phyloP scores from a whole-genome alignment of 2,797 vertebrate genomes.

The Crenichthys baileyi region DNA sequence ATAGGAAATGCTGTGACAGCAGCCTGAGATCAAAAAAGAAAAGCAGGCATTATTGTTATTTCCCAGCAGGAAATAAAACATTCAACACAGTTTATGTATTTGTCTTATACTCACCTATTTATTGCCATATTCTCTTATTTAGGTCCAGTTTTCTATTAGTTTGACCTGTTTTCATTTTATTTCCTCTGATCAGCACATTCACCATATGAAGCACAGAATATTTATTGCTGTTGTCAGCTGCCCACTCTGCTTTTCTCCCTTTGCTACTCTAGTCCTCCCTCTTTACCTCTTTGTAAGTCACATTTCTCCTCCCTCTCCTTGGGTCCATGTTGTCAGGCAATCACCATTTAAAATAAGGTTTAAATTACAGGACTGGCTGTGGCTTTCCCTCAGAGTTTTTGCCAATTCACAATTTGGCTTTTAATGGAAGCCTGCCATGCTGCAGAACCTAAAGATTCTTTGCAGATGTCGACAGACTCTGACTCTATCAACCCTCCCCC shows the following conservation, averaged over 20 bases:
- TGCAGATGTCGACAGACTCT: constrained; percentile 95
- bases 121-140: constrained; percentile 1
- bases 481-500: constrained; percentile 76
- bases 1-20: not conserved
- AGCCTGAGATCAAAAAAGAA: not conserved
- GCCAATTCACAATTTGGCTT: constrained; percentile 97
- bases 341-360: constrained; percentile 97
- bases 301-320: constrained; percentile 53
- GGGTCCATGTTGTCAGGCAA: constrained; percentile 83
- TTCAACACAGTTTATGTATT: constrained; percentile 31
- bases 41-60: not conserved
- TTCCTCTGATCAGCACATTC: not conserved
- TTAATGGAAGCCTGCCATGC: constrained; percentile 99
- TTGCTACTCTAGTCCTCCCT: constrained; percentile 19
- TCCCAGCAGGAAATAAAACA: constrained; percentile 1
- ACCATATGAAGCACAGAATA: not conserved
- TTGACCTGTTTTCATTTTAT: constrained; percentile 10
- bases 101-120: constrained; percentile 33
- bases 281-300: constrained; percentile 34
- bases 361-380: constrained; percentile 97
- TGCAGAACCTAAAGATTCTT: constrained; percentile 95
- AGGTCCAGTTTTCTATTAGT: not conserved
- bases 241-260: constrained; percentile 40
- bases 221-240: constrained; percentile 45
- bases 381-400: constrained; percentile 97